Percentiles rank a stretch among this genome's conserved stretches.
These are phyloP conservation scores for Calypte anna DNA, from an alignment of 2,113 vertebrate species.

Conservation along the genomic window DNA sequence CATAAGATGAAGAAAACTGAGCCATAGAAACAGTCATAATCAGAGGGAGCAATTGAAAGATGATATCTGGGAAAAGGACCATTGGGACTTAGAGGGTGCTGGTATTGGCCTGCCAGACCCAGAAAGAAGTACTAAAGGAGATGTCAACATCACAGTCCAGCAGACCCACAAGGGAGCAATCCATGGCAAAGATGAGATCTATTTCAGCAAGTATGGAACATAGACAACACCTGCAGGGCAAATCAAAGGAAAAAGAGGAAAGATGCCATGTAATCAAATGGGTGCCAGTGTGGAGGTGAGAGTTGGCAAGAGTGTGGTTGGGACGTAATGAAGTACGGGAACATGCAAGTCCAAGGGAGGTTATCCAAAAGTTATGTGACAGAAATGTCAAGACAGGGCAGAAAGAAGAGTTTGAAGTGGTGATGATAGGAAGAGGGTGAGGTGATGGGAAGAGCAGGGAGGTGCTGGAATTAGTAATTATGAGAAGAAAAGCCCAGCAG, in stretches of 20 bases:
- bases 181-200: background rate
- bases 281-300: background rate
- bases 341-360: background rate
- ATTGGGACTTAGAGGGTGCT: background rate
- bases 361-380: background rate
- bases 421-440: background rate
- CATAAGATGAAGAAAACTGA: background rate
- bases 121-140: background rate
- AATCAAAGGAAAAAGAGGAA: background rate
- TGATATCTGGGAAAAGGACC: background rate
- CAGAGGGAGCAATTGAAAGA: background rate
- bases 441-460: background rate
- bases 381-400: background rate
- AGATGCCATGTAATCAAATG: background rate
- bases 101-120: background rate
- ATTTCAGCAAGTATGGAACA: background rate
- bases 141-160: fast-evolving
- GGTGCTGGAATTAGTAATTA: background rate
- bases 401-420: background rate
- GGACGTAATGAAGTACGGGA: background rate
- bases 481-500: background rate
- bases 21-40: background rate
- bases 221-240: background rate
- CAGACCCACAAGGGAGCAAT: background rate
- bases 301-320: background rate